Evolutionary conservation across 37 sponge, comb jelly and placozoan genomes (phyloP).

Genomic region (Crambe crambe): DNA sequence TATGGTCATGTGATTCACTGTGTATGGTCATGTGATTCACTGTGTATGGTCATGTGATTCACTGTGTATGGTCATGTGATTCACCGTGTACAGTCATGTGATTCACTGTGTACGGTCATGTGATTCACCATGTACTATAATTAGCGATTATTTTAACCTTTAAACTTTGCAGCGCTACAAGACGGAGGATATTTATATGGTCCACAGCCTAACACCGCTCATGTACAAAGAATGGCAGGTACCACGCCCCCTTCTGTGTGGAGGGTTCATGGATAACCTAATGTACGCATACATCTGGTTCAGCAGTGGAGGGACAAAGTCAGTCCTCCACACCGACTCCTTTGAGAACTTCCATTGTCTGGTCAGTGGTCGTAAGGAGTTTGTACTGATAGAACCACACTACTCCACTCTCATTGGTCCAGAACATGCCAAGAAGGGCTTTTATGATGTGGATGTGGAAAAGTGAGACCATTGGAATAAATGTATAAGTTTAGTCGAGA

Average conservation of each 20-base stretch:
- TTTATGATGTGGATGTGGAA: constrained; percentile 69
- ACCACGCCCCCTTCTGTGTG: constrained; percentile 62
- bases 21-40: background rate
- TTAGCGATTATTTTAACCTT: background rate
- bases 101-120: background rate
- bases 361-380: constrained; percentile 65
- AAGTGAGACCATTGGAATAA: constrained; percentile 8
- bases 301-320: constrained; percentile 87
- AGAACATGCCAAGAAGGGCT: constrained; percentile 50
- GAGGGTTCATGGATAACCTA: constrained; percentile 59
- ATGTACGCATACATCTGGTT: constrained; percentile 61
- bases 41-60: background rate
- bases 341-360: constrained; percentile 80
- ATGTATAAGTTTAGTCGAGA: too few relatives aligned
- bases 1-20: background rate
- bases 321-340: constrained; percentile 74
- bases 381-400: constrained; percentile 62
- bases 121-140: background rate
- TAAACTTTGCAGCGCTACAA: constrained; percentile 48
- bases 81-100: too few relatives aligned
- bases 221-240: constrained; percentile 66
- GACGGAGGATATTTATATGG: constrained; percentile 61
- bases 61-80: background rate
- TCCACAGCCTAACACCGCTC: constrained; percentile 15
- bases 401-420: constrained; percentile 63